Conservation (phyloP, 2,888 invertebrate genomes). For the Sclerodermus sp. region DNA sequence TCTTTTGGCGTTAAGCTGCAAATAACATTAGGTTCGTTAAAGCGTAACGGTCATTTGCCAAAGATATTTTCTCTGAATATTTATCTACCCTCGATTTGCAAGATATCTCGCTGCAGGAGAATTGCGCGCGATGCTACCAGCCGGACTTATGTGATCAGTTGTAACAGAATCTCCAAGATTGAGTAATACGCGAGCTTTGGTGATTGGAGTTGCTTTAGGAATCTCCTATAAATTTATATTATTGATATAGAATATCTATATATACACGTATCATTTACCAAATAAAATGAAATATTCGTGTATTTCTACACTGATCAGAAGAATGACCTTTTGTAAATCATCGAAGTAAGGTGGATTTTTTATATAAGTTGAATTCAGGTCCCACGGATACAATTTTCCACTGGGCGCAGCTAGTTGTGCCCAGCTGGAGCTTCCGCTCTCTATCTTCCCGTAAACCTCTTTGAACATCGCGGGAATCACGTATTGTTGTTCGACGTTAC, state of each 20-base stretch:
- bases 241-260: neutral
- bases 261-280: neutral
- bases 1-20: conserved; percentile 83
- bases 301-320: no score
- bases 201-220: conserved; percentile 65
- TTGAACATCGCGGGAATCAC: conserved; percentile 98
- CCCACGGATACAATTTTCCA: conserved; percentile 90
- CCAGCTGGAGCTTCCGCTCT: conserved; percentile 85
- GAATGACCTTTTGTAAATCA: conserved; percentile 65
- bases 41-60: no score
- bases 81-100: conserved; percentile 67
- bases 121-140: conserved; percentile 93
- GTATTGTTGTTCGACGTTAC: conserved; percentile 80
- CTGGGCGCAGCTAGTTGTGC: conserved; percentile 77
- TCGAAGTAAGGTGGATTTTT: conserved; percentile 96
- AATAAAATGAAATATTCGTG: no score
- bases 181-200: conserved; percentile 78
- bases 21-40: conserved; percentile 7
- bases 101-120: conserved; percentile 89
- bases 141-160: conserved; percentile 98
- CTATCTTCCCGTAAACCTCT: conserved; percentile 83
- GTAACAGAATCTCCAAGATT: conserved; percentile 95
- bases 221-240: conserved; percentile 60
- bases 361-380: conserved; percentile 87
- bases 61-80: neutral